Percentiles rank a stretch among this genome's conserved stretches.
Conservation (phyloP, 2,888 invertebrate species). For the Oegoconia quadripuncta region DNA sequence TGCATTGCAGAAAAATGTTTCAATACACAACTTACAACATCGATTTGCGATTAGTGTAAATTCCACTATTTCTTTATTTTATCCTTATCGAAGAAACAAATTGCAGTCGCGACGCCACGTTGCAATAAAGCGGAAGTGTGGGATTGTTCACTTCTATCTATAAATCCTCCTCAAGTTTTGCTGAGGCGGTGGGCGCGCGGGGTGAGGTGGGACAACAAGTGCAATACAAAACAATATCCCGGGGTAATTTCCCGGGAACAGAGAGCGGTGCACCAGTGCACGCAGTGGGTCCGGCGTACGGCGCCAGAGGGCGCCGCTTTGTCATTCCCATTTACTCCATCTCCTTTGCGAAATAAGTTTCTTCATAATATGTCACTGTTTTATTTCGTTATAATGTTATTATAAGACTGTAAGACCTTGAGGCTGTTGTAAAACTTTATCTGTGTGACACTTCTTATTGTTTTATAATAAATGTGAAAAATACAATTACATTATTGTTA, state of each 20-base stretch:
- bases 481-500: constrained; percentile 1
- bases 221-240: constrained; percentile 52
- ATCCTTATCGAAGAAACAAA: constrained; percentile 20
- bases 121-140: constrained; percentile 28
- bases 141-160: constrained; percentile 25
- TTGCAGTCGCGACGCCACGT: constrained; percentile 26
- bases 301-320: constrained; percentile 32
- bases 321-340: constrained; percentile 32
- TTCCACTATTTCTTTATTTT: neutral
- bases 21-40: too few relatives aligned
- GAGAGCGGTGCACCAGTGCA: constrained; percentile 25
- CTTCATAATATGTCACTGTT: constrained; percentile 7
- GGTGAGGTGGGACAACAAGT: constrained; percentile 36
- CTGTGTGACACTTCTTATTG: constrained; percentile 1
- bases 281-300: constrained; percentile 21
- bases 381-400: constrained; percentile 7
- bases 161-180: constrained; percentile 34
- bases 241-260: constrained; percentile 47
- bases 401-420: too few relatives aligned
- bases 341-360: constrained; percentile 22
- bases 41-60: too few relatives aligned
- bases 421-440: too few relatives aligned
- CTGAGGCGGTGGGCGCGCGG: constrained; percentile 7
- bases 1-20: too few relatives aligned
- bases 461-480: constrained; percentile 5